Evolutionary conservation across 2,113 vertebrate genomes (phyloP).

Genomic region (Tricholaema leucomelas): DNA sequence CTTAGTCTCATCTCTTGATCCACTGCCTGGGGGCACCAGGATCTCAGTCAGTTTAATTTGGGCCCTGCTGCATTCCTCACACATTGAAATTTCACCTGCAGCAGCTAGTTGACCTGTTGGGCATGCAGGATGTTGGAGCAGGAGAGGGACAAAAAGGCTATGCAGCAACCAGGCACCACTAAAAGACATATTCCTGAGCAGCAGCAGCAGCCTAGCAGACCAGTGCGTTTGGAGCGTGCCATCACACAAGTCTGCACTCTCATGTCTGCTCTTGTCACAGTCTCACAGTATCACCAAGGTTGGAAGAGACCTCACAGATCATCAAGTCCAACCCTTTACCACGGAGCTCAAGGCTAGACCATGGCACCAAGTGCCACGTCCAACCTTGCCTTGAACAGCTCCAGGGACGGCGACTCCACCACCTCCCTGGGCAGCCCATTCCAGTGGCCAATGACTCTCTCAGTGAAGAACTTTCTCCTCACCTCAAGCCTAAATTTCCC

Average conservation of each 20-base stretch:
- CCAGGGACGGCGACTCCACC: too few relatives aligned
- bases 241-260: neutral
- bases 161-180: neutral
- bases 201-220: neutral
- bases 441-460: too few relatives aligned
- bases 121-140: neutral
- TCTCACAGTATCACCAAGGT: too few relatives aligned
- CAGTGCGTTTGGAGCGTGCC: neutral
- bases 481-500: too few relatives aligned
- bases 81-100: neutral
- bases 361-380: too few relatives aligned
- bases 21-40: neutral
- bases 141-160: neutral
- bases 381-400: too few relatives aligned
- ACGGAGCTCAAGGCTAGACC: too few relatives aligned
- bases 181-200: neutral
- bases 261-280: neutral
- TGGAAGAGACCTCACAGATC: too few relatives aligned
- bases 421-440: too few relatives aligned
- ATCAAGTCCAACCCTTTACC: too few relatives aligned
- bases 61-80: neutral
- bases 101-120: neutral
- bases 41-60: neutral
- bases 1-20: neutral
- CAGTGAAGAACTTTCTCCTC: too few relatives aligned